Evolutionary conservation across 2,113 vertebrate species (phyloP).

Genomic region (Brienomyrus brachyistius): DNA sequence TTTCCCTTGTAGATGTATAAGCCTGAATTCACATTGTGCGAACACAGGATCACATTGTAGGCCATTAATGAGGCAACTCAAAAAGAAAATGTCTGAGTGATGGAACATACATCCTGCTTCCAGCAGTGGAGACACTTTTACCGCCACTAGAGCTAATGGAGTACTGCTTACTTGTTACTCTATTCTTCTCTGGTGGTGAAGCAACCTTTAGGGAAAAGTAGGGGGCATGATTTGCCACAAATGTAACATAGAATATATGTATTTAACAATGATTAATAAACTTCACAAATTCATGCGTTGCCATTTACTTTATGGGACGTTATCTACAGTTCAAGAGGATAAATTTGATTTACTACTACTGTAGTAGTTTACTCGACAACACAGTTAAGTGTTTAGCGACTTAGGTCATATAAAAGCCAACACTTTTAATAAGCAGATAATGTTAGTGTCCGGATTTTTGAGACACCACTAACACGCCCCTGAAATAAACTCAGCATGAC

Average conservation of each 20-base stretch:
- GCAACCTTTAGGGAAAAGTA: background rate
- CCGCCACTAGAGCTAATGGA: background rate
- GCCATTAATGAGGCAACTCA: background rate
- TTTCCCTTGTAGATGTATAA: background rate
- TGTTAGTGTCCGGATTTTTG: background rate
- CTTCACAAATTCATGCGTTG: background rate
- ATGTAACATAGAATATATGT: constrained; percentile 13
- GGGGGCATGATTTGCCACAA: background rate
- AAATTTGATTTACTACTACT: background rate
- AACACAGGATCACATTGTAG: background rate
- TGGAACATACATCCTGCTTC: background rate
- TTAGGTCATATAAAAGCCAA: background rate
- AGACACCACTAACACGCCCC: background rate
- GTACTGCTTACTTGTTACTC: background rate
- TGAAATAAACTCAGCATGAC: background rate
- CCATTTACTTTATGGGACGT: background rate
- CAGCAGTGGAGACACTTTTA: background rate
- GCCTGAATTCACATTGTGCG: background rate
- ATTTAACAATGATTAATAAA: constrained; percentile 13
- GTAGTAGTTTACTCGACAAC: background rate
- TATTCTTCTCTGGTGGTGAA: background rate
- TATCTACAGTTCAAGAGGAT: background rate
- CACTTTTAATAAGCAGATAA: background rate
- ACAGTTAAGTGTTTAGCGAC: background rate
- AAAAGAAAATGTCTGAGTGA: background rate